Conservation (phyloP, 2,113 vertebrate species). For the Crocuta crocuta region DNA sequence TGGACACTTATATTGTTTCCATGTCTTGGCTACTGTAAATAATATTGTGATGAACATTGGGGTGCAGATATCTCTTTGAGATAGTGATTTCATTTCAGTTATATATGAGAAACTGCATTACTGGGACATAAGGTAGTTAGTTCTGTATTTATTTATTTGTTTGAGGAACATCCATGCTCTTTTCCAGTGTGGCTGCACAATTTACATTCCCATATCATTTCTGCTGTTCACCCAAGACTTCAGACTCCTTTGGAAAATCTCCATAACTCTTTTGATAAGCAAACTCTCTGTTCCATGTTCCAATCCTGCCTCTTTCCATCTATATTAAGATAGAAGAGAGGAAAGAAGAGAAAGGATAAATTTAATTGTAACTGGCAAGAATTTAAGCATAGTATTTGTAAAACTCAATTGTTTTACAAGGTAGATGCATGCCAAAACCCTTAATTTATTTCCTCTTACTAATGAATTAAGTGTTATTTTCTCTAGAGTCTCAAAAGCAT, state of each 20-base stretch:
- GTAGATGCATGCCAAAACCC: background rate
- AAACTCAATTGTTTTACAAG: background rate
- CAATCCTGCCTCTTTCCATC: background rate
- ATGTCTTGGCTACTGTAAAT: background rate
- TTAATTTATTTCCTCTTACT: background rate
- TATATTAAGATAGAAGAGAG: background rate
- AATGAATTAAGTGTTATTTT: background rate
- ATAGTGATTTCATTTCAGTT: background rate
- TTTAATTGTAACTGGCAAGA: background rate
- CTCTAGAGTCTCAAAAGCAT: background rate
- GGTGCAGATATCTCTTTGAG: background rate
- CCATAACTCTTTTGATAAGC: background rate
- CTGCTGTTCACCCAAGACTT: background rate
- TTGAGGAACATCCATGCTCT: background rate
- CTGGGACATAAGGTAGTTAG: background rate
- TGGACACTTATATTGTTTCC: background rate
- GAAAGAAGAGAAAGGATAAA: background rate
- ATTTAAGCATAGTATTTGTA: background rate
- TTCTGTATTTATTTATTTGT: background rate
- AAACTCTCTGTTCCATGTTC: background rate
- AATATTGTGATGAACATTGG: background rate
- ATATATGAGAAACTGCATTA: background rate
- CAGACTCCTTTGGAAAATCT: background rate
- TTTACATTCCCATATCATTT: background rate
- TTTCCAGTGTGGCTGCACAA: background rate